These are phyloP conservation scores for Anniella stebbinsi DNA, from an alignment of 2,797 vertebrate genomes.

Conservation along the genomic window DNA sequence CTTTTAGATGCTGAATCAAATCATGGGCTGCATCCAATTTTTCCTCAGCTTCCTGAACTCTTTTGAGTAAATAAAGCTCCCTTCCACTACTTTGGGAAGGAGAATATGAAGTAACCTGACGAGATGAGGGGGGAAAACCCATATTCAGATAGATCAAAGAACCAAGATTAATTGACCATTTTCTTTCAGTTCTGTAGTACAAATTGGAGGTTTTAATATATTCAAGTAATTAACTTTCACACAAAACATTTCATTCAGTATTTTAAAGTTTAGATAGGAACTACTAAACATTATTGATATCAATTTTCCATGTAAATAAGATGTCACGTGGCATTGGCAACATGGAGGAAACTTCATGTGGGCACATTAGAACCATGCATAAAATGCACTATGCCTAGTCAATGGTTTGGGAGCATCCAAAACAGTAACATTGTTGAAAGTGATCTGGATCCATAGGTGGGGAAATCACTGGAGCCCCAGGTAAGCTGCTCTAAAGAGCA, in stretches of 20 bases:
- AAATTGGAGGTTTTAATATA: neutral
- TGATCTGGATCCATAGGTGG: neutral
- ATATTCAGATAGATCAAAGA: neutral
- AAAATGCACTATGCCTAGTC: neutral
- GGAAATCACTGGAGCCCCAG: neutral
- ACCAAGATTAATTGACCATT: neutral
- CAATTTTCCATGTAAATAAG: neutral
- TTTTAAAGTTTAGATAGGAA: neutral
- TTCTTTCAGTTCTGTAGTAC: neutral
- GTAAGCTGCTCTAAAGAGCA: neutral
- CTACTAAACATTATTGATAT: neutral
- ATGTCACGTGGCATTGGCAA: neutral
- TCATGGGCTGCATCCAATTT: slow-evolving; percentile 72
- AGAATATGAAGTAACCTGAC: slow-evolving; percentile 65
- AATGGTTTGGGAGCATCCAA: neutral
- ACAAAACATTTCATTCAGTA: neutral
- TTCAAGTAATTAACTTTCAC: neutral
- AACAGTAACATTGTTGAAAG: neutral
- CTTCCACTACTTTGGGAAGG: slow-evolving; percentile 60
- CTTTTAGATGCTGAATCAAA: slow-evolving; percentile 78
- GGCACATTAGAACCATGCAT: neutral
- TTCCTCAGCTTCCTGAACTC: slow-evolving; percentile 77
- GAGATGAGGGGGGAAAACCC: slow-evolving; percentile 45
- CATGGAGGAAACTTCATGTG: neutral
- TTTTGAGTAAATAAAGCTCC: slow-evolving; percentile 76